Base-by-base conservation (phyloP, 2,888 invertebrate species). In the Archaeoteleia sp. region DNA sequence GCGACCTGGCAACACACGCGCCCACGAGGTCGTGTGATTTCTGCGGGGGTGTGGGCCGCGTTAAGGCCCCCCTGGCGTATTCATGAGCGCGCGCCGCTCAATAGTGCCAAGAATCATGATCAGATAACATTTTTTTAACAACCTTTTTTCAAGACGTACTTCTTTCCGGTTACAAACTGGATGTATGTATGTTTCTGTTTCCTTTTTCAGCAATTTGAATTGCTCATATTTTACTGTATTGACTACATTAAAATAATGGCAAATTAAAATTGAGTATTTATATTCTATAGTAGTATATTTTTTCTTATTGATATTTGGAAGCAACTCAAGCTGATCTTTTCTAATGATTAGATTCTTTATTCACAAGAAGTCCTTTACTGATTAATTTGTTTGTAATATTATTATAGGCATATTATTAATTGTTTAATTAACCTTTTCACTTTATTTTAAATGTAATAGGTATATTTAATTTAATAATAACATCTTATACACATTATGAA, bases 1-100 rank as follows among this genome's bases (percentile, higher is more conserved):
- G n/a, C n/a, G n/a, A n/a, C n/a, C n/a, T n/a, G n/a, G n/a, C 75
- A 78, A 78, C 78, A 88, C 88, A 87, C 88, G 87, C 62, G 66
- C 72, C 58, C 40, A 55, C 53, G 40, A 49, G 53, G 29, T 27
- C 51, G 46, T 32, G 58, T 25, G 57, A 63, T 51, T 63, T 67
- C 29, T 68, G 66, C 68, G 71, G 68, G 62, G 62, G 62, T 66
- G 66, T 63, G 43, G 46, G 39, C 12, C 49, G 60, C 37, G 46
- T 53, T 55, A 57, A 45, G 63, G 65, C 63, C 62, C 71, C 51
- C 68, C 61, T 45, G 57, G 67, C 58, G 42, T 48, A 60, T 48
- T 57, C 43, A 27, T 27, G 48, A 57, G 45, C 62, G 53, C 51
- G 55, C 63, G 49, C 68, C 42, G 42, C 53, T 46, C 54, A 53